A percentile compares a stretch with the other conserved stretches of the same genome.
phyloP scores from a whole-genome alignment of 2,797 vertebrate species.

The Siniperca scherzeri region DNA sequence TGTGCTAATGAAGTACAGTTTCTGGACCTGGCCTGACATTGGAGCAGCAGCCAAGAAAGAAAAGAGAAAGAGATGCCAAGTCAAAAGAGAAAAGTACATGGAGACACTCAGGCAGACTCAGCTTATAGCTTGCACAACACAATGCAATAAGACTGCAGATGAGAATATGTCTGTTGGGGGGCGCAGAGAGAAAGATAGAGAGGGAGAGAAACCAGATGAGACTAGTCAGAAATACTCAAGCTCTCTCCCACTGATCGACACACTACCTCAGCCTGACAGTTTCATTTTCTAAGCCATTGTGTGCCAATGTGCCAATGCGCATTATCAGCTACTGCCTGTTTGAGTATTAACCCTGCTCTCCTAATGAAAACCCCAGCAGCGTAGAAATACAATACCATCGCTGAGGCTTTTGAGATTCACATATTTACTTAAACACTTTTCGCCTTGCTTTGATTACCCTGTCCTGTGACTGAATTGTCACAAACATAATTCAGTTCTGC shows the following conservation, averaged over 20 bases:
- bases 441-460: conserved; percentile 50
- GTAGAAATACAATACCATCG: conserved; percentile 36
- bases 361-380: conserved; percentile 45
- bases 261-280: conserved; percentile 66
- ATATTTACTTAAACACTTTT: conserved; percentile 53
- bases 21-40: neutral
- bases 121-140: conserved; percentile 58
- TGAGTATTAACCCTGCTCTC: conserved; percentile 42
- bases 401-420: conserved; percentile 33
- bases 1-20: conserved; percentile 27
- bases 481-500: conserved; percentile 45
- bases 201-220: conserved; percentile 72
- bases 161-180: conserved; percentile 58
- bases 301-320: conserved; percentile 60
- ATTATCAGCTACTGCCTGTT: conserved; percentile 58
- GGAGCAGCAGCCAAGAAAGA: conserved; percentile 28
- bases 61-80: conserved; percentile 28
- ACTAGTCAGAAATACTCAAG: conserved; percentile 66
- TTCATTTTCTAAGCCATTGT: conserved; percentile 71
- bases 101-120: conserved; percentile 40
- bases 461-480: conserved; percentile 44
- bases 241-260: conserved; percentile 64
- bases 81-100: conserved; percentile 38
- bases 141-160: conserved; percentile 74
- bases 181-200: conserved; percentile 55